Evolutionary conservation across 2,113 vertebrate genomes (phyloP).

Genomic region (Eulacestoma nigropectus): DNA sequence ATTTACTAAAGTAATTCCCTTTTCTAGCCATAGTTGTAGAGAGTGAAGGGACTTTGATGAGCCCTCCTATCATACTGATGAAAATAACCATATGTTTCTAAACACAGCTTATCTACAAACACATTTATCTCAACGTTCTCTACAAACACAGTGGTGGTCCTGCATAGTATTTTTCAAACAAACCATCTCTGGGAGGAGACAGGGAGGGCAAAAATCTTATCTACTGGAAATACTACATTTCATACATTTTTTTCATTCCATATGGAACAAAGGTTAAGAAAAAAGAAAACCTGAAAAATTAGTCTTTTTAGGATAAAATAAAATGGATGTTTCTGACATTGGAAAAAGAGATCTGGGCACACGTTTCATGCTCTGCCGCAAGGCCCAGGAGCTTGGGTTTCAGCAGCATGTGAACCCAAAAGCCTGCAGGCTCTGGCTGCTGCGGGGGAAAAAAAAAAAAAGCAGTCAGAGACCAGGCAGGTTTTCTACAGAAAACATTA

Average conservation of each 20-base stretch:
- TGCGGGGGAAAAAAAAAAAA: not conserved
- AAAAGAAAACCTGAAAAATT: not conserved
- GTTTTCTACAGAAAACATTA: not conserved
- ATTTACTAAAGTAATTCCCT: not conserved
- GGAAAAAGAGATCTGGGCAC: not conserved
- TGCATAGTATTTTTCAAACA: constrained; percentile 11
- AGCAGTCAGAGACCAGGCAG: not conserved
- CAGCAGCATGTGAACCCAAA: not conserved
- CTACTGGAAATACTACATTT: constrained; percentile 24
- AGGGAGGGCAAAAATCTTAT: not conserved
- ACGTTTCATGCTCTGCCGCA: not conserved
- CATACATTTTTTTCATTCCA: constrained; percentile 35
- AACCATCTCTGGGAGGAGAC: not conserved
- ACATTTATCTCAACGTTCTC: not conserved
- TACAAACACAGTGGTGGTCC: not conserved
- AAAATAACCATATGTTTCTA: not conserved
- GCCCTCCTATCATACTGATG: not conserved
- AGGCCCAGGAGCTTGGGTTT: not conserved
- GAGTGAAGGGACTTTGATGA: not conserved
- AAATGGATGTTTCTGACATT: not conserved
- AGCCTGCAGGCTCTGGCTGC: not conserved
- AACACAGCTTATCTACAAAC: constrained; percentile 2
- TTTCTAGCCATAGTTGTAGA: not conserved
- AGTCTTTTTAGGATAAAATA: not conserved
- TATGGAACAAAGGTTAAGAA: not conserved